A percentile compares a stretch with the other conserved stretches of the same genome.
These are phyloP conservation scores for Lutraria rhynchaena DNA, from an alignment of 1,140 invertebrate genomes.

Conservation along the genomic window DNA sequence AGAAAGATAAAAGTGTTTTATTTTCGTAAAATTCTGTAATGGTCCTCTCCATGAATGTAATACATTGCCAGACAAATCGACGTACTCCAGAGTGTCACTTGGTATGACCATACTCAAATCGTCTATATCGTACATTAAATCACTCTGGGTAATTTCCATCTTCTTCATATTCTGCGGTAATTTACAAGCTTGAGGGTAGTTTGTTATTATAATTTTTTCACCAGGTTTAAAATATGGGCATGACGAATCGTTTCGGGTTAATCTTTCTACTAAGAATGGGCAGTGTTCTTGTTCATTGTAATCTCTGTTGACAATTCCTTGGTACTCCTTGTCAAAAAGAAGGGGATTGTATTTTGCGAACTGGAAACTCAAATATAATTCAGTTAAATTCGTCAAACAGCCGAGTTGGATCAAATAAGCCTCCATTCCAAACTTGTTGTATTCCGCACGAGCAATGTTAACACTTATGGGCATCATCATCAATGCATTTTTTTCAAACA, in stretches of 20 bases:
- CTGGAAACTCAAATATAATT: not conserved
- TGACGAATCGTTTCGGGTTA: not conserved
- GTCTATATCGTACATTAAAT: not conserved
- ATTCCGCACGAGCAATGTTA: not conserved
- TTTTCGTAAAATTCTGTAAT: not conserved
- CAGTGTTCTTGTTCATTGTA: not conserved
- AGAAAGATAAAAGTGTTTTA: constrained; percentile 35
- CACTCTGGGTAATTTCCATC: not conserved
- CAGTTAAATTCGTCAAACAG: not conserved
- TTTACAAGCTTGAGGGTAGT: not conserved
- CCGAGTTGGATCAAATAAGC: constrained; percentile 15
- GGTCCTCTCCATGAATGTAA: not conserved
- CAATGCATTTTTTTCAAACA: constrained; percentile 27
- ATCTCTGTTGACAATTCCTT: not conserved
- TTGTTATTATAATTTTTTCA: not conserved
- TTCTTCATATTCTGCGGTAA: not conserved
- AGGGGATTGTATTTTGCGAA: not conserved
- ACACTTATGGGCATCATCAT: constrained; percentile 39
- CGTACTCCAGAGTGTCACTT: not conserved
- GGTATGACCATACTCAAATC: not conserved
- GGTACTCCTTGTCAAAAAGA: not conserved
- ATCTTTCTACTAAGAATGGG: not conserved
- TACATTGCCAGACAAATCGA: constrained; percentile 19
- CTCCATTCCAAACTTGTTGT: constrained; percentile 30
- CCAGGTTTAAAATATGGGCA: not conserved